A percentile compares a stretch with the other conserved stretches of the same genome.
Evolutionary conservation across 2,113 vertebrate genomes (phyloP).

Genomic region (Garra rufa): DNA sequence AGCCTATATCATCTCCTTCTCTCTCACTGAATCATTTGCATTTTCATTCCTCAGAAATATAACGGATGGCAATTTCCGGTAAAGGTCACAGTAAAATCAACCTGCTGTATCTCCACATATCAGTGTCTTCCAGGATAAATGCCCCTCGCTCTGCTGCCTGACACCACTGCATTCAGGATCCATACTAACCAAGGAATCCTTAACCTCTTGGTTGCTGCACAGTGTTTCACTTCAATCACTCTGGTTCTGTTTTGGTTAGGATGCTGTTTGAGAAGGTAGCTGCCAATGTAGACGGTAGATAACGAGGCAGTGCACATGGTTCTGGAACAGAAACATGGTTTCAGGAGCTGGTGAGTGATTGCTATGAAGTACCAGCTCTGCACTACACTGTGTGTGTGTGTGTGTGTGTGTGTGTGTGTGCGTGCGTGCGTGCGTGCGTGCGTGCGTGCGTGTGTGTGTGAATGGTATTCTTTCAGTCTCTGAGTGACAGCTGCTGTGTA

Average conservation of each 20-base stretch:
- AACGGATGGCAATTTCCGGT: conserved; percentile 25
- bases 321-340: conserved; percentile 12
- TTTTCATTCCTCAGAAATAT: conserved; percentile 15
- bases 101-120: conserved; percentile 22
- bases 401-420: conserved; percentile 19
- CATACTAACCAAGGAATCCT: not conserved
- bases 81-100: conserved; percentile 44
- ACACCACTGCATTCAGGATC: not conserved
- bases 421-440: too few relatives aligned
- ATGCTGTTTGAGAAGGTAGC: not conserved
- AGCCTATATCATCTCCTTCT: not conserved
- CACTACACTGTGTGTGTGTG: not conserved
- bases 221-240: not conserved
- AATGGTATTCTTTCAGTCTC: conserved; percentile 39
- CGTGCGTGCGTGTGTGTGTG: not conserved
- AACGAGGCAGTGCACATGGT: not conserved
- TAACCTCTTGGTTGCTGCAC: not conserved
- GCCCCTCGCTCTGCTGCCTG: not conserved
- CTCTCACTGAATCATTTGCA: conserved; percentile 12
- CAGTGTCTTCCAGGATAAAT: conserved; percentile 21
- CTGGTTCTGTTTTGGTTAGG: not conserved
- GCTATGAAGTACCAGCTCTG: not conserved
- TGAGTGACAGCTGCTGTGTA: conserved; percentile 48
- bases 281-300: not conserved
- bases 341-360: conserved; percentile 7